Percentiles rank a stretch among this genome's conserved stretches.
These are phyloP conservation scores for Pollenia angustigena DNA, from an alignment of 2,888 invertebrate genomes.

Conservation along the genomic window DNA sequence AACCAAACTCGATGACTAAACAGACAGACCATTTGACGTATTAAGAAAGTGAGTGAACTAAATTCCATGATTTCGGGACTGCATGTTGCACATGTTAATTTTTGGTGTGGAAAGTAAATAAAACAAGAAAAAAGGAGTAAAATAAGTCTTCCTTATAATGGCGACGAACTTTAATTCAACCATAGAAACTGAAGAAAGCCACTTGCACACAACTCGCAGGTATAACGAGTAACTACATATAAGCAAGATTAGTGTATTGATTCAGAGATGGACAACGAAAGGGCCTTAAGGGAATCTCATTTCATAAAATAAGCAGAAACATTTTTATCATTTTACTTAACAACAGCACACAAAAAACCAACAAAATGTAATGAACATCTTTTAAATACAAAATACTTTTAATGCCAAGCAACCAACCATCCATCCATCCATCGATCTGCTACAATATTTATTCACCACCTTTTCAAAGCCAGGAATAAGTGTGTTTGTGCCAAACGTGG, in stretches of 20 bases:
- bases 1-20: constrained; percentile 28
- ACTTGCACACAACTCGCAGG: constrained; percentile 25
- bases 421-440: constrained; percentile 57
- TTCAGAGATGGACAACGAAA: constrained; percentile 64
- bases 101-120: constrained; percentile 68
- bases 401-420: constrained; percentile 53
- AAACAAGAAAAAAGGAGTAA: constrained; percentile 41
- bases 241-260: constrained; percentile 56
- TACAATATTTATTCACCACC: constrained; percentile 36
- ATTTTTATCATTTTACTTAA: constrained; percentile 44
- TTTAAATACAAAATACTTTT: constrained; percentile 58
- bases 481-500: neutral
- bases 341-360: constrained; percentile 15
- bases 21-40: constrained; percentile 42
- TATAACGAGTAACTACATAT: neutral
- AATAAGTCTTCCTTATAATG: constrained; percentile 55
- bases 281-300: constrained; percentile 63
- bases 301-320: constrained; percentile 63
- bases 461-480: neutral
- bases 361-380: constrained; percentile 59
- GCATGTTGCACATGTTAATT: constrained; percentile 70
- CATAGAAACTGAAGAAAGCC: constrained; percentile 24
- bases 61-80: constrained; percentile 28
- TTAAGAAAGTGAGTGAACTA: constrained; percentile 46
- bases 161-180: constrained; percentile 54